These are phyloP conservation scores for Acanthornis magna DNA, from an alignment of 2,797 vertebrate species.

Conservation along the genomic window DNA sequence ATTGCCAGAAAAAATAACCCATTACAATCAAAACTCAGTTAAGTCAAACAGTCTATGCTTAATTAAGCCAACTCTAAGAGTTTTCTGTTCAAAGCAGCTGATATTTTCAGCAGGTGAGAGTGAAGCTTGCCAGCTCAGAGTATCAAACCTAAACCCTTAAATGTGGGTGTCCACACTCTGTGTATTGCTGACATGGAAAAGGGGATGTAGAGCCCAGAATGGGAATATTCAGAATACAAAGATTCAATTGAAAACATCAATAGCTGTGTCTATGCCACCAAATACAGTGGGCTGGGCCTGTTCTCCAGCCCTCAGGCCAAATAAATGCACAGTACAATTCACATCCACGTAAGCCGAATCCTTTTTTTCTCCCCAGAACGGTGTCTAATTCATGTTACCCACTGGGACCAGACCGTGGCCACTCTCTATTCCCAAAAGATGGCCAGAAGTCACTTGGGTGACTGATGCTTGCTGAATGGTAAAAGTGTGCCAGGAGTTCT, in stretches of 20 bases:
- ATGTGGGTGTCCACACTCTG: accelerated
- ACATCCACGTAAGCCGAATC: background rate
- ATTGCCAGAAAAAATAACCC: slow-evolving; percentile 70
- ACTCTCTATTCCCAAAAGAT: background rate
- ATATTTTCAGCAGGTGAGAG: slow-evolving; percentile 75
- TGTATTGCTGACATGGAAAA: background rate
- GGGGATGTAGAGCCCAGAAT: background rate
- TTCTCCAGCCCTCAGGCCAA: background rate
- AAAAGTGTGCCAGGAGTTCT: background rate
- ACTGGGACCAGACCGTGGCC: background rate
- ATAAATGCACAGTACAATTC: background rate
- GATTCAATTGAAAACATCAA: background rate
- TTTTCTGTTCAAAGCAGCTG: slow-evolving; percentile 61
- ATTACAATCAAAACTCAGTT: slow-evolving; percentile 67
- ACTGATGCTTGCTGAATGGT: background rate
- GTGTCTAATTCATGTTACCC: background rate
- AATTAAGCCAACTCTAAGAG: slow-evolving; percentile 63
- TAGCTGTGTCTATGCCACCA: background rate
- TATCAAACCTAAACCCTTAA: slow-evolving; percentile 32
- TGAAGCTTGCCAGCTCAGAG: slow-evolving; percentile 72
- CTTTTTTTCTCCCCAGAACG: background rate
- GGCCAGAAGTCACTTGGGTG: background rate
- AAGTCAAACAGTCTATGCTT: slow-evolving; percentile 70
- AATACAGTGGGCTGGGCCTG: background rate
- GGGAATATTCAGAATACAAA: background rate